Percentiles rank a stretch among this genome's conserved stretches.
Conservation (phyloP, 2,888 invertebrate species). For the Lasioglossum morio region DNA sequence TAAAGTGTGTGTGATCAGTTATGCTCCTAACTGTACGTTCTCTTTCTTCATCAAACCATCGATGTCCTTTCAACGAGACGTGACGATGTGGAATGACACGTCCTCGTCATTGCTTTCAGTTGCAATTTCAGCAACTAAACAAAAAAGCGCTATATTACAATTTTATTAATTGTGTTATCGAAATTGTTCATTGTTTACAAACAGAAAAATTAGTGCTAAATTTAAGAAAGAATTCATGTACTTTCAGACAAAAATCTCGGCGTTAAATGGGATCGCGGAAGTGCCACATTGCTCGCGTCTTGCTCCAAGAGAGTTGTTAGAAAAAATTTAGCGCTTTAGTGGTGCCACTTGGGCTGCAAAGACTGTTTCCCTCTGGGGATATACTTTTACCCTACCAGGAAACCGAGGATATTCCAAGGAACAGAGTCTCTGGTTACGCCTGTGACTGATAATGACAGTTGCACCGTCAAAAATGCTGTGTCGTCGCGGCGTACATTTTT, state of each 20-base stretch:
- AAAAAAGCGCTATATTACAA: no score
- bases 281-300: not conserved
- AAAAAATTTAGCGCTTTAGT: conserved; percentile 5
- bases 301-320: not conserved
- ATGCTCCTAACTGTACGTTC: no score
- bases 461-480: not conserved
- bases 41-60: no score
- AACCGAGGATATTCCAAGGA: not conserved
- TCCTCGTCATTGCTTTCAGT: no score
- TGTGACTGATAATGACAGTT: not conserved
- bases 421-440: not conserved
- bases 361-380: not conserved
- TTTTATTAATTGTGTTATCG: not conserved
- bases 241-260: not conserved
- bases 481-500: not conserved
- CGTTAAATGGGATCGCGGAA: not conserved
- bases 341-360: not conserved
- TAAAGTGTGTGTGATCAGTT: no score
- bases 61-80: no score
- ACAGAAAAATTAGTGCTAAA: not conserved
- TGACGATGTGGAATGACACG: no score
- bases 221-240: not conserved
- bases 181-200: not conserved
- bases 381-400: not conserved
- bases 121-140: no score